These are phyloP conservation scores for Halictus ligatus DNA, from an alignment of 2,888 invertebrate genomes.

Conservation along the genomic window DNA sequence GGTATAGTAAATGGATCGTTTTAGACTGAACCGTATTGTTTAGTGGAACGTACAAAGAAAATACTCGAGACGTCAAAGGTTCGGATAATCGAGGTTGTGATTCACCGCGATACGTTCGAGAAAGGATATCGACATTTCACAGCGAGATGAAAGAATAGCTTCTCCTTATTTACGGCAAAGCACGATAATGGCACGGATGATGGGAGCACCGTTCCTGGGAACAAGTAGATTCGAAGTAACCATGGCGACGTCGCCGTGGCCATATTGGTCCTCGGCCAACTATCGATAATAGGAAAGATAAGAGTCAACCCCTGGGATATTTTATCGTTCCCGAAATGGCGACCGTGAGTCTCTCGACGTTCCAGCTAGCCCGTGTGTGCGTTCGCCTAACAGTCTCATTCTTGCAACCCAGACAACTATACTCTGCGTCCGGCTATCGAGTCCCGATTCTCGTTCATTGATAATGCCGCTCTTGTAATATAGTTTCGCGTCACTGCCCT, in stretches of 20 bases:
- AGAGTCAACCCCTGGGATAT: conserved; percentile 70
- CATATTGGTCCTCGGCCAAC: conserved; percentile 82
- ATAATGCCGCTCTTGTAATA: conserved; percentile 22
- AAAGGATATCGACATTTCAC: not conserved
- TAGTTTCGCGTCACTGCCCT: conserved; percentile 1
- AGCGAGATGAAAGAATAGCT: conserved; percentile 64
- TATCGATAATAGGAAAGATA: conserved; percentile 84
- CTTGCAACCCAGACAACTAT: not conserved
- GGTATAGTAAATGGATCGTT: not conserved
- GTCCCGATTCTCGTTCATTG: conserved; percentile 44
- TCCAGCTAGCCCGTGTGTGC: not conserved
- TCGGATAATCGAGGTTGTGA: not conserved
- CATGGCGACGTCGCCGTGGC: conserved; percentile 75
- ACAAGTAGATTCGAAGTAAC: conserved; percentile 71
- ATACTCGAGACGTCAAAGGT: not conserved
- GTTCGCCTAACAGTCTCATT: conserved; percentile 6
- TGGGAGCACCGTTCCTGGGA: conserved; percentile 74
- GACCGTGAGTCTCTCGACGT: conserved; percentile 58
- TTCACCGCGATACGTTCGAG: not conserved
- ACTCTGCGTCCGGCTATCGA: conserved; percentile 23
- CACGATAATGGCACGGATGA: conserved; percentile 82
- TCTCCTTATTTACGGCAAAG: conserved; percentile 80
- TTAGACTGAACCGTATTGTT: not conserved
- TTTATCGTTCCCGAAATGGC: conserved; percentile 78
- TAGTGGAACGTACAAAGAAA: not conserved